Percentiles rank a stretch among this genome's conserved stretches.
Conservation (phyloP, 2,797 vertebrate genomes). For the Eurystomus glaucurus region DNA sequence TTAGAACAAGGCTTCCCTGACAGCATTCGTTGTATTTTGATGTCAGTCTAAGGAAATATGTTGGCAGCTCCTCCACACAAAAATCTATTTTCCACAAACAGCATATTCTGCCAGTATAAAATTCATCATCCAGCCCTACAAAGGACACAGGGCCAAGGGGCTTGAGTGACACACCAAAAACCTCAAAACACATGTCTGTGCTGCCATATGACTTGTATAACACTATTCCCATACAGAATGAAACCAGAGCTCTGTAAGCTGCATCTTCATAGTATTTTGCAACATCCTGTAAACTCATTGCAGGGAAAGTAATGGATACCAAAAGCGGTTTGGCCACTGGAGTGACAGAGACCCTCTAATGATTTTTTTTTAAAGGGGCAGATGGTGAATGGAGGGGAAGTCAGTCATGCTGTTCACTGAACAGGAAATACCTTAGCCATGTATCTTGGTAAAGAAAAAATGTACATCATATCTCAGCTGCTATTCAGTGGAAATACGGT, state of each 20-base stretch:
- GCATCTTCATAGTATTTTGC: slow-evolving; percentile 36
- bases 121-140: slow-evolving; percentile 55
- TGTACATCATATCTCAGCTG: not conserved
- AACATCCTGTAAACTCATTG: slow-evolving; percentile 36
- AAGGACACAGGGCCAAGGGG: slow-evolving; percentile 65
- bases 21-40: slow-evolving; percentile 57
- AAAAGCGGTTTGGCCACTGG: not conserved
- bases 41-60: slow-evolving; percentile 71
- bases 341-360: not conserved
- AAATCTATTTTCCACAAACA: slow-evolving; percentile 67
- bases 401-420: not conserved
- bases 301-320: not conserved
- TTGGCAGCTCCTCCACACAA: slow-evolving; percentile 43
- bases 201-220: slow-evolving; percentile 75
- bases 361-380: not conserved
- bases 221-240: slow-evolving; percentile 61
- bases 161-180: slow-evolving; percentile 77
- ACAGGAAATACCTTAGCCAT: not conserved
- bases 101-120: slow-evolving; percentile 57
- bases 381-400: not conserved
- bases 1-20: slow-evolving; percentile 64
- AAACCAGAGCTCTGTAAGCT: slow-evolving; percentile 41
- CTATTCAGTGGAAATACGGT: not conserved
- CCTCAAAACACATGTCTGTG: slow-evolving; percentile 81
- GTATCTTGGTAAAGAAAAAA: not conserved